Base-by-base conservation (phyloP, 2,113 vertebrate genomes). In the Sialia sialis region DNA sequence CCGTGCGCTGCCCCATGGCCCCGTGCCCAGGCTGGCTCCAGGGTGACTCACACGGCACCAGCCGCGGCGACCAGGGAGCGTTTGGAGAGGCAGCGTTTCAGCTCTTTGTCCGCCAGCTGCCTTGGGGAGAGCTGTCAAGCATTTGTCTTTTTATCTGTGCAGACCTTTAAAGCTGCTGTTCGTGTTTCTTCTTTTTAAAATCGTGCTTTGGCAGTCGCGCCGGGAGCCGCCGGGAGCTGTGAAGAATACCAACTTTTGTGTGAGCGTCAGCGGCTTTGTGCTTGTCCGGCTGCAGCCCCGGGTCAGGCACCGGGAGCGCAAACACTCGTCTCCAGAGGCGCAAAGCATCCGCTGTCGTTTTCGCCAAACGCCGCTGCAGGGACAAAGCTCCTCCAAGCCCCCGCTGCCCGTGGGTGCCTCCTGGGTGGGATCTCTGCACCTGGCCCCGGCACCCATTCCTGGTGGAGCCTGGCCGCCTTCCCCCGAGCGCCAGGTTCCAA, bases 341-440 rank as follows among this genome's bases (percentile, higher is more conserved):
- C 10, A 26, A 80, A 49, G 46, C 4, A 1, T 51, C 15, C 5
- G 7, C 60, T 0, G 0, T 64, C 13, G 0, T 44, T 41, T 44
- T 63, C 67, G 63, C 72, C 9, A 1, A 26, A 14, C 0, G 16
- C 10, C 27, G 0, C 3, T 0, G 56, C 34, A 11, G 36, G 25
- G 81, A 7, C 23, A 1, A 2, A 2, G 60, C 51, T 38, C 16
- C 36, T 70, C 64, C 27, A 3, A 77, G 41, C 14, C 21, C 34
- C 13, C 29, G 52, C 44, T 18, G 19, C 34, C 49, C 5, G 1
- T 6, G 6, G 13, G 9, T 7, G 5, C 7, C n/a, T 60, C 29
- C 44, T 6, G 1, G 4, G 4, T n/a, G 67, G 49, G 44, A n/a
- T 64, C 68, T 0, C 48, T 3, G 38, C 20, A 0, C 21, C 44